Evolutionary conservation across 2,888 invertebrate genomes (phyloP).

Genomic region (Tenthredo notha): DNA sequence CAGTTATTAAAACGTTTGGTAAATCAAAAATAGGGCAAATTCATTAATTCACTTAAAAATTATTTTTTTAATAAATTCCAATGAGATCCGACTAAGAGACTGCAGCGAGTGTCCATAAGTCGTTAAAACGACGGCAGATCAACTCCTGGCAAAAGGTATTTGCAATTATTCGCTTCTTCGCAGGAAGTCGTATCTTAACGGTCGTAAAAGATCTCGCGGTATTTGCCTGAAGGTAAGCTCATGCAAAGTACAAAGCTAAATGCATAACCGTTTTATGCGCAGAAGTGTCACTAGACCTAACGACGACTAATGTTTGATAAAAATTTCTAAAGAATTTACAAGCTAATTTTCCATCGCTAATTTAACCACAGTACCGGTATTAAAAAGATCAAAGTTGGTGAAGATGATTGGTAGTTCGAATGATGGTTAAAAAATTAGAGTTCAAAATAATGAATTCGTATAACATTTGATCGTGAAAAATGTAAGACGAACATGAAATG

Average conservation of each 20-base stretch:
- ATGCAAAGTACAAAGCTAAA: constrained; percentile 68
- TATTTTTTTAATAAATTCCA: constrained; percentile 43
- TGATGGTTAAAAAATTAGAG: neutral
- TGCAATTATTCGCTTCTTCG: constrained; percentile 69
- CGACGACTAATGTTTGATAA: neutral
- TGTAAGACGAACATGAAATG: neutral
- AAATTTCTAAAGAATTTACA: constrained; percentile 11
- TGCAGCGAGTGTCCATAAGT: constrained; percentile 6
- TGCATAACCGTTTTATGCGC: constrained; percentile 54
- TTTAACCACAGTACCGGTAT: constrained; percentile 6
- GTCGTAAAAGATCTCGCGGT: constrained; percentile 64
- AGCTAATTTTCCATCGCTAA: constrained; percentile 19
- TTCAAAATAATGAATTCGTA: neutral
- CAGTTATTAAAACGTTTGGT: neutral
- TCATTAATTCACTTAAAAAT: constrained; percentile 62
- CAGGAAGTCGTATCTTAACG: constrained; percentile 71
- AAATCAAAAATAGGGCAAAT: neutral
- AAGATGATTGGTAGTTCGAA: neutral
- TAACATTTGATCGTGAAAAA: neutral
- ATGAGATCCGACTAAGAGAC: neutral
- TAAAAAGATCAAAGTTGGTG: neutral
- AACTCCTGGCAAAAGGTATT: constrained; percentile 67
- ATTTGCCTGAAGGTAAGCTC: constrained; percentile 61
- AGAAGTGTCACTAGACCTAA: constrained; percentile 55
- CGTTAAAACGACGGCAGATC: constrained; percentile 63